Evolutionary conservation across 2,113 vertebrate species (phyloP), one percentile per base, ranked within the genome.

Genomic region (Pristiophorus japonicus): DNA sequence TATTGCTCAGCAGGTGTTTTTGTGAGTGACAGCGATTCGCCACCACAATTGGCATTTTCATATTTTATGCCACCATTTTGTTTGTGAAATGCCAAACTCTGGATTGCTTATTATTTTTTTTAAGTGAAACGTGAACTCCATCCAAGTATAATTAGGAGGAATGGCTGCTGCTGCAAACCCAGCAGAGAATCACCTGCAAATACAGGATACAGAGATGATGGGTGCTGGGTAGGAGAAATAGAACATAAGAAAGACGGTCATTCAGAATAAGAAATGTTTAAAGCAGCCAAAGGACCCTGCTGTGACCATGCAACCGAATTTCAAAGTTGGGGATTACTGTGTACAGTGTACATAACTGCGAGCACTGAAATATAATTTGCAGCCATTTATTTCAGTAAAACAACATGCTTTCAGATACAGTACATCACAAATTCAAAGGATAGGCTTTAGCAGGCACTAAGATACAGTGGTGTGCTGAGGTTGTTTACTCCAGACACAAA

Each of bases 1-100:
- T 34, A 70, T 70, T 70, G 12, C 63, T 70, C 93, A 94, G 92
- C 66, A 70, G 42, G 92, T 70, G 4, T 70, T 51, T 51, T 94
- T 34, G 93, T 70, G 45, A 67, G 65, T 66, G 38, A 94, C 92
- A 94, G 65, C 27, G 42, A 14, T 11, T 47, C 45, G 16, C 45
- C 11, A 30, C 42, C 1, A 70, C 65, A 94, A 94, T 70, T 94
- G 66, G 22, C 27, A 94, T 94, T 70, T 94, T 94, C 65, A 94
- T 94, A 94, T 94, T 70, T 94, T 67, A 70, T 94, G 22, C 93
- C 65, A 94, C 11, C 27, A 67, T 47, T 94, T 70, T 73, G 42
- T 94, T 45, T 30, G 24, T 27, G 42, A 30, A 45, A 42, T 70
- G 63, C 4, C 59, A 63, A 91, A 92, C 59, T 63, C 34, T 63